Evolutionary conservation across 2,113 vertebrate genomes (phyloP), one percentile per base, ranked within the genome.

Genomic region (Piprites chloris): DNA sequence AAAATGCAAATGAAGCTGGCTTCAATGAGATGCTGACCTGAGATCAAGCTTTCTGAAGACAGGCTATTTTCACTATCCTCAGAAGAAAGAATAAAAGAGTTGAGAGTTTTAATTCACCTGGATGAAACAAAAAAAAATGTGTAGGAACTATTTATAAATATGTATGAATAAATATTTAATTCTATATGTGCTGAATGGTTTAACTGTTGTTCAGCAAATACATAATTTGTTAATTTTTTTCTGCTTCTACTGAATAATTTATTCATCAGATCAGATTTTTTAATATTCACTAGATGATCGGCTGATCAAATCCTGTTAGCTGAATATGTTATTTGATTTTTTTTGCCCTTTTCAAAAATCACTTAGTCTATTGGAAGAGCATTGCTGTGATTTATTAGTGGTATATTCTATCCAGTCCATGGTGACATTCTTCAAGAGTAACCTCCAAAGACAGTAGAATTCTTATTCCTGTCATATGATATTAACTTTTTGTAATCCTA

Each of bases 281-380:
- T 75, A 97, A 91, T 96, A 95, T 95, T 94, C 93, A 88, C 85
- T 92, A 90, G 90, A 93, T 87, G 96, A 95, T 97, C 68, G 22
- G 85, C 93, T 93, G 90, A 96, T 96, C 94, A 95, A 93, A 94
- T 90, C 87, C 95, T 86, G 52, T 95, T 96, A 97, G 79, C 90
- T 80, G 93, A 88, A 90, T 95, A 90, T 22, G 72, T 80, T 90
- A 93, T 90, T 92, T 95, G 95, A 93, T 93, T 86, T 93, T 94
- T 92, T 96, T 93, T 95, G 92, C 95, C 93, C 95, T 97, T 97
- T 95, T 97, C 68, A 97, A 97, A 97, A 96, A 96, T 92, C 95
- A 89, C 95, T 97, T 95, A 94, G 85, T 94, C 95, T 94, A 83
- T 94, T 86, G 90, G 59, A 95, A 95, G 93, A 96, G 80, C 78